Percentiles rank a stretch among this genome's conserved stretches.
Conservation (phyloP, 2,888 invertebrate genomes). For the Corbicula japonica region DNA sequence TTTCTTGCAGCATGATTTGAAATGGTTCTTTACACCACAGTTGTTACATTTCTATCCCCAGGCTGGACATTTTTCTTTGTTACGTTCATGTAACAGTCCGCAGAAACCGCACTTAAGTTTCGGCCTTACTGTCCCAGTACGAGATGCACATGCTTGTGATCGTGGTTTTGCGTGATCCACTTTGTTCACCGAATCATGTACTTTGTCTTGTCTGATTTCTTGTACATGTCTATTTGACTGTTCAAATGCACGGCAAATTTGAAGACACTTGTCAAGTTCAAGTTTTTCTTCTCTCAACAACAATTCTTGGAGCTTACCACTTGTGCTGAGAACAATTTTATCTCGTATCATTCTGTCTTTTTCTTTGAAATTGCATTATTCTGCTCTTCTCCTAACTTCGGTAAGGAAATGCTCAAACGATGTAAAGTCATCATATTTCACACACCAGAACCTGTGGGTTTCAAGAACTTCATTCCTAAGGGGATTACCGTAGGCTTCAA, state of each 20-base stretch:
- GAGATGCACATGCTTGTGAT: too few relatives aligned
- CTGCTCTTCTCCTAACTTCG: constrained; percentile 49
- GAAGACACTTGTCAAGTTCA: constrained; percentile 33
- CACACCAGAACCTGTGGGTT: constrained; percentile 60
- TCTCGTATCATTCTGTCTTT: constrained; percentile 60
- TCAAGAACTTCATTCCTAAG: constrained; percentile 61
- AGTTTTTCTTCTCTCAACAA: constrained; percentile 51
- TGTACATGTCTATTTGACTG: constrained; percentile 54
- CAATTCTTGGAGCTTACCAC: constrained; percentile 53
- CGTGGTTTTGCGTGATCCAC: too few relatives aligned
- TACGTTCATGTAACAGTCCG: constrained; percentile 44
- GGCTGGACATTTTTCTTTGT: constrained; percentile 58
- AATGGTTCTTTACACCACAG: constrained; percentile 62
- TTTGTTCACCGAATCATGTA: too few relatives aligned
- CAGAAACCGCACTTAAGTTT: too few relatives aligned
- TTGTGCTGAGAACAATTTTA: constrained; percentile 48
- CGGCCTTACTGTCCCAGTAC: too few relatives aligned
- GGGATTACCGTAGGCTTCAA: constrained; percentile 59
- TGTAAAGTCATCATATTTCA: constrained; percentile 30
- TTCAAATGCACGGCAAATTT: constrained; percentile 53
- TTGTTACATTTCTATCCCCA: constrained; percentile 57
- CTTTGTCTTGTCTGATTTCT: too few relatives aligned
- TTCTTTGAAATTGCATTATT: constrained; percentile 57
- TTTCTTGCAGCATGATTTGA: constrained; percentile 43
- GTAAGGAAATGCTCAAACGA: constrained; percentile 58